phyloP scores from a whole-genome alignment of 2,113 vertebrate species.

The Delphinus delphis region DNA sequence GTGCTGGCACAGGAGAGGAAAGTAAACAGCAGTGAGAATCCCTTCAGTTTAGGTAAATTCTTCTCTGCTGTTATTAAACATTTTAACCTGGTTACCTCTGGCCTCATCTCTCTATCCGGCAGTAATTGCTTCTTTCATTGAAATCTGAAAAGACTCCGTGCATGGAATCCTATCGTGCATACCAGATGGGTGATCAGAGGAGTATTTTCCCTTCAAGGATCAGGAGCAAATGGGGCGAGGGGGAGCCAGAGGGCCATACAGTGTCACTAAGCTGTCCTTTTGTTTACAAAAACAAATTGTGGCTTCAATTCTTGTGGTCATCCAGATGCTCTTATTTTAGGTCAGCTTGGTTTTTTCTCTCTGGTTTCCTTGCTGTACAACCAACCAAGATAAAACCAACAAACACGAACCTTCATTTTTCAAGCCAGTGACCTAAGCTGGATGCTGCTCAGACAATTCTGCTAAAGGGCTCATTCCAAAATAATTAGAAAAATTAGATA shows the following conservation, averaged over 20 bases:
- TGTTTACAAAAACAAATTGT: background rate
- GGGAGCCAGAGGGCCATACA: background rate
- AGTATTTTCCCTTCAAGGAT: background rate
- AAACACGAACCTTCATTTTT: background rate
- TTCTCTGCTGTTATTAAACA: background rate
- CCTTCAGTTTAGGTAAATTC: background rate
- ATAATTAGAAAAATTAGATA: constrained; percentile 22
- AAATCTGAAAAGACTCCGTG: background rate
- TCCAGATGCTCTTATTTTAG: background rate
- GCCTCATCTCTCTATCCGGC: background rate
- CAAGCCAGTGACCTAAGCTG: background rate
- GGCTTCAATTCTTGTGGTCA: background rate
- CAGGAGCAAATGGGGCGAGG: background rate
- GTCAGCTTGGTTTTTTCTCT: background rate
- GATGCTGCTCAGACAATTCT: background rate
- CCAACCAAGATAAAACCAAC: background rate
- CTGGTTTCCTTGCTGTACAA: background rate
- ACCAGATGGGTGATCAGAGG: background rate
- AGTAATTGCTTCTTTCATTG: background rate
- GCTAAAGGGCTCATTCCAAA: background rate
- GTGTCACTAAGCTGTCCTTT: background rate
- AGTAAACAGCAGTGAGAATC: background rate
- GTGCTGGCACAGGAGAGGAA: background rate
- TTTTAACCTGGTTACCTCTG: background rate
- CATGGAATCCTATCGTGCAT: background rate